Percentiles rank a stretch among this genome's conserved stretches.
Conservation (phyloP, 2,797 vertebrate species). For the Okamejei kenojei region DNA sequence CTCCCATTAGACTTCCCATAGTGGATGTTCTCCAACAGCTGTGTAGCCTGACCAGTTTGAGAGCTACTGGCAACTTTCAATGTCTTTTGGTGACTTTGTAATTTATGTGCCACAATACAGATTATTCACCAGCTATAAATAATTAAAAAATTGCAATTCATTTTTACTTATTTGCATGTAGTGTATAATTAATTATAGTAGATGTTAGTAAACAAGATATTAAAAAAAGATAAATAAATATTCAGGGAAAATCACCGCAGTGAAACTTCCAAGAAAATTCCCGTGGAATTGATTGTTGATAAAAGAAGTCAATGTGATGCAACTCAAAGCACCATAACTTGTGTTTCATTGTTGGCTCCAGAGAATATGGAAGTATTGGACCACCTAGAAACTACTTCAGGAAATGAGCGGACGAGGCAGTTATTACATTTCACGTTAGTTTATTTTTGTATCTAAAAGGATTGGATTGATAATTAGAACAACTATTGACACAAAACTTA, state of each 20-base stretch:
- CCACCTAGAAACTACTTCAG: not conserved
- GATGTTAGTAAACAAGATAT: not conserved
- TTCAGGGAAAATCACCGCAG: not conserved
- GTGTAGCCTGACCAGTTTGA: not conserved
- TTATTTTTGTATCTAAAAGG: not conserved
- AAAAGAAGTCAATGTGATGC: not conserved
- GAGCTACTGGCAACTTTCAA: not conserved
- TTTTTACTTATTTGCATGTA: not conserved
- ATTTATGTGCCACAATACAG: not conserved
- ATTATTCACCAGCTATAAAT: not conserved
- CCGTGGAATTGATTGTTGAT: not conserved
- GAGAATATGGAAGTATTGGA: not conserved
- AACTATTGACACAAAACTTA: conserved; percentile 4
- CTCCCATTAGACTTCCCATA: not conserved
- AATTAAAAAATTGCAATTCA: not conserved
- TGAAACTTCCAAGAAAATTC: not conserved
- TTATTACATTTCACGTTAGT: conserved; percentile 22
- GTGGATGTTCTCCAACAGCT: not conserved
- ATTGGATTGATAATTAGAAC: not conserved
- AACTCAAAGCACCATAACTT: not conserved
- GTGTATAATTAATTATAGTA: not conserved
- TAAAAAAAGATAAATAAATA: not conserved
- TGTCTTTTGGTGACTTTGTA: not conserved
- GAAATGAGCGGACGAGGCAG: not conserved
- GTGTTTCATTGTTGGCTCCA: not conserved